These are phyloP conservation scores for Siniperca undulata DNA, from an alignment of 2,797 vertebrate genomes.

Conservation along the genomic window DNA sequence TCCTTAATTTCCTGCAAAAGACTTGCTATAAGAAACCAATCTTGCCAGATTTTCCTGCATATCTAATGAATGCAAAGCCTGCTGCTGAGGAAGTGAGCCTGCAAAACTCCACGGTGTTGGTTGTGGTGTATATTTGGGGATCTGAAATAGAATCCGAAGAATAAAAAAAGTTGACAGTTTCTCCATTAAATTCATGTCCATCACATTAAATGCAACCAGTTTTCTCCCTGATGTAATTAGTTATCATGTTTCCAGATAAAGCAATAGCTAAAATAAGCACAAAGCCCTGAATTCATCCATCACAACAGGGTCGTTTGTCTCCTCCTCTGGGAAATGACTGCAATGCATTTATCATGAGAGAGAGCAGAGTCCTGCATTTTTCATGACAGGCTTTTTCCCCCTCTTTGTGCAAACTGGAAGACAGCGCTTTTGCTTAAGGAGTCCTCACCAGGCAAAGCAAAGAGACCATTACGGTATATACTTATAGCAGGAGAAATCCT, in stretches of 20 bases:
- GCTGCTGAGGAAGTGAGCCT: not conserved
- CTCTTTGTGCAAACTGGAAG: not conserved
- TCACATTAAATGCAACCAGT: not conserved
- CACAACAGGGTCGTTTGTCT: not conserved
- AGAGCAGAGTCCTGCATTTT: conserved; percentile 63
- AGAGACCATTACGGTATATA: conserved; percentile 44
- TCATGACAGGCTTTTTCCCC: conserved; percentile 39
- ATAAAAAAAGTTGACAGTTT: not conserved
- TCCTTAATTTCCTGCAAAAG: not conserved
- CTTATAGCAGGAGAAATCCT: conserved; percentile 24
- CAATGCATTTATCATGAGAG: conserved; percentile 56
- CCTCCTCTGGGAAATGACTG: conserved; percentile 19
- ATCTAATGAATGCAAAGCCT: not conserved
- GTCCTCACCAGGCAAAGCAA: conserved; percentile 22
- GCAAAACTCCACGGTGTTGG: not conserved
- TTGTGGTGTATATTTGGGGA: not conserved
- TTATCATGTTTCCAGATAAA: conserved; percentile 5
- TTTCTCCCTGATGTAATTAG: not conserved
- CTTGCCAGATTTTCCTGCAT: not conserved
- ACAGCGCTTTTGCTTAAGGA: conserved; percentile 13
- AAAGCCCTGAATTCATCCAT: not conserved
- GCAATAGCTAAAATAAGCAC: not conserved
- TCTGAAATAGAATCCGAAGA: not conserved
- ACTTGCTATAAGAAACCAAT: not conserved
- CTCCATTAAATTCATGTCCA: not conserved